Evolutionary conservation across 2,888 invertebrate species (phyloP), one percentile per base, ranked within the genome.

Genomic region (Mongoloraphidia duomilia): DNA sequence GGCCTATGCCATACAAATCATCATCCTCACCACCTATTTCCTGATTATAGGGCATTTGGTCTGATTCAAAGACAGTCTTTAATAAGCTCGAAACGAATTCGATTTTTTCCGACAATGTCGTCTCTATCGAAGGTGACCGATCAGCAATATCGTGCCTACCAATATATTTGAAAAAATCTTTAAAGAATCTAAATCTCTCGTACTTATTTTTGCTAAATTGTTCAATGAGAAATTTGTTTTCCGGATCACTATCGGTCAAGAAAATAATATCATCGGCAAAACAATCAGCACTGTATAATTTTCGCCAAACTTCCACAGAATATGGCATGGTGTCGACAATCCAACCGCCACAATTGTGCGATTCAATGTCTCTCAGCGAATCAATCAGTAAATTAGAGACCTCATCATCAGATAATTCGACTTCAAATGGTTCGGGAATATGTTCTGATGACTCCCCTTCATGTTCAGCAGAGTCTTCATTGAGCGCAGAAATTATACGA

Each of bases 271-370:
- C 71, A 59, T 80, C 75, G 17, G 79, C 75, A 14, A 69, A 55
- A 47, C 70, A 61, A 52, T 72, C 68, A 4, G 66, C 62, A 34
- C 68, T 65, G 8, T 53, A 56, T 10, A 82, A 59, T 50, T 63
- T 62, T 43, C 60, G 61, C 69, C 80, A 72, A 57, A 71, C 65
- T 52, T 73, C 69, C 11, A 68, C 52, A 54, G 76, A 68, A 17
- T 71, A 60, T 26, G 73, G 69, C 62, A 79, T 72, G 1, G 72
- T 77, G 58, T 80, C 80, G 47, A 82, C 64, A 52, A 82, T 71
- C 70, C 75, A 82, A 55, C 75, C 76, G 14, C 73, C 72, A 59
- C 49, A 52, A 33, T 52, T 70, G 26, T 26, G 26, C 26, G 26
- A 26, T 6, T 26, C 26, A 26, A 26, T 26, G 26, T 26, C 26